Evolutionary conservation across 2,113 vertebrate genomes (phyloP).

Genomic region (Camelus bactrianus): DNA sequence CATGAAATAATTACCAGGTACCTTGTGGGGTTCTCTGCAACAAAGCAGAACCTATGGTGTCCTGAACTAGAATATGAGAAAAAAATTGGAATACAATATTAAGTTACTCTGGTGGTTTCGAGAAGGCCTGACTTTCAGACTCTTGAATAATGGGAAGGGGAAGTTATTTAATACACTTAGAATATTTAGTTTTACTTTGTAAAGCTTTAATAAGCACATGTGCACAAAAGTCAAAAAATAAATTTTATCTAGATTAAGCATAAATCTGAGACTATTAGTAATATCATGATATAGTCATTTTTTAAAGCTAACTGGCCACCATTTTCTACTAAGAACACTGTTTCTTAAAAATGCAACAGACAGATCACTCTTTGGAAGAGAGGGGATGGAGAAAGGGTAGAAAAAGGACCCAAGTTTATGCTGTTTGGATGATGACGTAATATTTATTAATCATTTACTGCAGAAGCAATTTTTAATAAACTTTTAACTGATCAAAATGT

Average conservation of each 20-base stretch:
- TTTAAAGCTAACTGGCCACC: neutral
- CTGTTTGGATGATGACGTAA: neutral
- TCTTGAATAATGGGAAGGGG: neutral
- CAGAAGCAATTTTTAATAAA: constrained; percentile 26
- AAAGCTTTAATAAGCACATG: constrained; percentile 58
- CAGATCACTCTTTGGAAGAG: constrained; percentile 7
- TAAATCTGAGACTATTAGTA: constrained; percentile 20
- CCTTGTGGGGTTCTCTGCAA: neutral
- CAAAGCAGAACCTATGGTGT: neutral
- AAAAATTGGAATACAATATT: neutral
- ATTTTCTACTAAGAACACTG: neutral
- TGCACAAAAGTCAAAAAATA: constrained; percentile 37
- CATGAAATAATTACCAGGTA: neutral
- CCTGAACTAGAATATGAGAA: neutral
- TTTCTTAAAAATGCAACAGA: constrained; percentile 28
- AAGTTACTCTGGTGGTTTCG: neutral
- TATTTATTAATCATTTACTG: constrained; percentile 10
- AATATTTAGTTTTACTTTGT: constrained; percentile 37
- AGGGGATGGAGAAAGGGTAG: neutral
- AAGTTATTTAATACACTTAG: neutral
- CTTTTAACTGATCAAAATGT: constrained; percentile 43
- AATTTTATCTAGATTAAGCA: constrained; percentile 43
- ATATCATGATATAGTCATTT: neutral
- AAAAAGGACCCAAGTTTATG: neutral
- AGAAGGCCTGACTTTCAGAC: neutral